Conservation (phyloP, 1,140 invertebrate species). For the Drosophila micromelanica region DNA sequence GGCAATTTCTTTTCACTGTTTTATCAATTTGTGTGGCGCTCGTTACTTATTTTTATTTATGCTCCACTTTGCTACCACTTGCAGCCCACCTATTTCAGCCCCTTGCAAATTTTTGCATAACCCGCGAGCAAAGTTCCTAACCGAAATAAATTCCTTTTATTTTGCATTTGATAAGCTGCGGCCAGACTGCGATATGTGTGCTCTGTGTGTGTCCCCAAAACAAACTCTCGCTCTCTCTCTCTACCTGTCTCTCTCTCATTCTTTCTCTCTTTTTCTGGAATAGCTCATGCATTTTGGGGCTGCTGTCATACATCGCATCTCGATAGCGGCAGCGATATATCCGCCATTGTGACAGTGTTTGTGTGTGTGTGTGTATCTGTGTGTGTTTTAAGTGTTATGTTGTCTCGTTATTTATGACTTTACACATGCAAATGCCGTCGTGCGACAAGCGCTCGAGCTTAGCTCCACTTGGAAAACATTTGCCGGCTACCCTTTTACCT, state of each 20-base stretch:
- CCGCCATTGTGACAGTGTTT: constrained; percentile 5
- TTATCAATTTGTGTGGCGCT: constrained; percentile 80
- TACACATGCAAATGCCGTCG: constrained; percentile 77
- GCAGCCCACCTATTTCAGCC: constrained; percentile 25
- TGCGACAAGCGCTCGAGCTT: constrained; percentile 76
- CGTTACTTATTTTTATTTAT: constrained; percentile 83
- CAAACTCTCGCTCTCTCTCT: constrained; percentile 19
- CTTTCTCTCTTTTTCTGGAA: constrained; percentile 1
- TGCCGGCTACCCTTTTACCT: constrained; percentile 41
- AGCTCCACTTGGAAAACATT: constrained; percentile 57
- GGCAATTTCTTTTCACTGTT: constrained; percentile 79
- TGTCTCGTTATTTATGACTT: constrained; percentile 83
- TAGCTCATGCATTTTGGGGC: constrained; percentile 76
- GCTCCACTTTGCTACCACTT: constrained; percentile 18
- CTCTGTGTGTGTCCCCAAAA: constrained; percentile 45
- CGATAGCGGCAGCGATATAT: constrained; percentile 58
- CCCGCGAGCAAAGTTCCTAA: constrained; percentile 81
- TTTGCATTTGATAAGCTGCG: constrained; percentile 78
- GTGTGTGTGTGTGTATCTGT: constrained; percentile 22
- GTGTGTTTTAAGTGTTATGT: constrained; percentile 77
- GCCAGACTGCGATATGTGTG: constrained; percentile 36
- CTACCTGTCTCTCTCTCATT: not conserved
- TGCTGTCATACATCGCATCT: constrained; percentile 76
- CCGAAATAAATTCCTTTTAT: constrained; percentile 81
- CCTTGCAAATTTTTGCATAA: constrained; percentile 78